A percentile compares a stretch with the other conserved stretches of the same genome.
Conservation (phyloP, 64 coral and sea anemone species). For the Pocillopora verrucosa region DNA sequence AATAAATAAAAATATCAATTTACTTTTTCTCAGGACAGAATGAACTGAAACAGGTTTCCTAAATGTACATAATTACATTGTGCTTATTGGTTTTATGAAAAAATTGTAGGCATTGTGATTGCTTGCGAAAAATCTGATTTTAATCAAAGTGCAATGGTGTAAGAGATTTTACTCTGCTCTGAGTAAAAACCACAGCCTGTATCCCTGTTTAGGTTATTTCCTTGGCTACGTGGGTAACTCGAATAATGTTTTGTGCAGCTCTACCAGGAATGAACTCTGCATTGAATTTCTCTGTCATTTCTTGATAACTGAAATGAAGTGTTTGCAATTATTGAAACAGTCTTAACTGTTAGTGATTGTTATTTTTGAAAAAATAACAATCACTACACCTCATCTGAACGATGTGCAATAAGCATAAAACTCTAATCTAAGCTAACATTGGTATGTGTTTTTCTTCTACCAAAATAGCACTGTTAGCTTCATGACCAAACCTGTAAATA, state of each 20-base stretch:
- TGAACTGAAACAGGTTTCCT: too few species aligned
- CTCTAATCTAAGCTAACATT: slow-evolving; percentile 58
- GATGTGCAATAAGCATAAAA: background rate
- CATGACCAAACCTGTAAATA: slow-evolving; percentile 74
- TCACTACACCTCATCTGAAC: background rate
- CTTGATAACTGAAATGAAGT: slow-evolving; percentile 72
- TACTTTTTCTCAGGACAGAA: too few species aligned
- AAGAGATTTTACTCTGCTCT: too few species aligned
- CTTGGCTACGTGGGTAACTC: slow-evolving; percentile 75
- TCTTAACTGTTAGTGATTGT: too few species aligned
- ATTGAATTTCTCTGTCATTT: slow-evolving; percentile 82
- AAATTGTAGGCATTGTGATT: too few species aligned
- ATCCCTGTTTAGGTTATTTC: background rate
- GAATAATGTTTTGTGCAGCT: slow-evolving; percentile 73
- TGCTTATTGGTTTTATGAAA: too few species aligned
- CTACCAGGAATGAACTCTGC: slow-evolving; percentile 93
- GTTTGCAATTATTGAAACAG: too few species aligned
- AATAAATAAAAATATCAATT: too few species aligned
- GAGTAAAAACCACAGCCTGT: background rate
- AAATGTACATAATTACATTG: too few species aligned
- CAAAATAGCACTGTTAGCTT: slow-evolving; percentile 94
- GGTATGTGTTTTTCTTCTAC: slow-evolving; percentile 91
- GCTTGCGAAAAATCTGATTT: too few species aligned
- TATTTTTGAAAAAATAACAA: too few species aligned
- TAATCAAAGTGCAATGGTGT: background rate